Evolutionary conservation across 2,888 invertebrate genomes (phyloP), one percentile per base, ranked within the genome.

Genomic region (Diabrotica balteata): DNA sequence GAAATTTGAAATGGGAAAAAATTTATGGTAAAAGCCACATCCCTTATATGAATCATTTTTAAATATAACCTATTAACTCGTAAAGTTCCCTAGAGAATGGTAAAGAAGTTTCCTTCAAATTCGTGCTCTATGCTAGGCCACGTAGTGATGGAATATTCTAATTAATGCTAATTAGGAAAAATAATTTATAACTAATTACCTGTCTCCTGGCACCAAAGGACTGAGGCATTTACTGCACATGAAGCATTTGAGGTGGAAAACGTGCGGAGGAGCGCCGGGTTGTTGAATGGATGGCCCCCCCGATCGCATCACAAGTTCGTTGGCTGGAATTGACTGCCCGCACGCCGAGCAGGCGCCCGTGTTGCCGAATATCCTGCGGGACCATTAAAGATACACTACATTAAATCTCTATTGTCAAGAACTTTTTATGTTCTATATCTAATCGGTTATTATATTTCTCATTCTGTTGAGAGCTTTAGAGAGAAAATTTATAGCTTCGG

Each of bases 161-260:
- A 32, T 5, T 32, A 32, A 32, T 32, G 32, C 32, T 32, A 32
- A 32, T 2, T 32, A 32, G 32, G 4, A 47, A 47, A 47, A 47
- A 47, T 47, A 47, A 9, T 47, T 5, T 6, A 10, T 47, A 10
- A 9, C 10, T 50, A 64, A 22, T 64, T 64, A 64, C 75, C 77
- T 72, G 89, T 97, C 96, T 80, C 97, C 97, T 80, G 94, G 91
- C 85, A 93, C 90, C 80, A 97, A 91, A 85, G 91, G 93, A 80
- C 91, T 89, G 80, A 93, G 92, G 85, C 97, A 97, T 85, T 96
- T 95, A 86, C 93, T 94, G 89, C 97, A 97, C 78, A 93, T 91
- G 88, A 97, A 97, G 87, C 96, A 97, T 87, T 95, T 95, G 86
- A 96, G 90, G 88, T 97, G 97, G 89, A 95, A 96, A 80, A 95